phyloP scores from a whole-genome alignment of 2,888 invertebrate species.

The Phyto melanocephala region DNA sequence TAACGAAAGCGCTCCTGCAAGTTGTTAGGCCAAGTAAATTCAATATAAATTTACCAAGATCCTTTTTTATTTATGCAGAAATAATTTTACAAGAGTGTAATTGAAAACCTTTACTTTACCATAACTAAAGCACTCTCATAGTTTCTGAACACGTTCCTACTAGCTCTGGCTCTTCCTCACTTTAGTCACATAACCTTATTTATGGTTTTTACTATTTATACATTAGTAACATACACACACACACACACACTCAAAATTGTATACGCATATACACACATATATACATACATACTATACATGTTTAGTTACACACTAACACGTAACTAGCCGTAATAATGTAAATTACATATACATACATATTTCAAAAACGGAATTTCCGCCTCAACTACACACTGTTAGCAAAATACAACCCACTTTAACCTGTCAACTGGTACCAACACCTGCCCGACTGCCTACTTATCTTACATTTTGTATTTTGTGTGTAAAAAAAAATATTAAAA shows the following conservation, averaged over 20 bases:
- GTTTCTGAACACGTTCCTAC: not conserved
- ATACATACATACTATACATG: no score
- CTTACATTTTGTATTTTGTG: not conserved
- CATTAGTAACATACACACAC: not conserved
- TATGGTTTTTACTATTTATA: not conserved
- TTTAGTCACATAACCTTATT: not conserved
- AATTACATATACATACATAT: constrained; percentile 29
- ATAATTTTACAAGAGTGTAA: constrained; percentile 21
- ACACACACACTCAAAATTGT: not conserved
- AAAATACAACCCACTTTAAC: no score
- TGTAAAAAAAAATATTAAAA: not conserved
- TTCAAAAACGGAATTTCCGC: constrained; percentile 9
- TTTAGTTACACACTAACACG: not conserved
- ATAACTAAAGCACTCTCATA: not conserved
- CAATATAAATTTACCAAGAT: not conserved
- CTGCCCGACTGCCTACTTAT: not conserved
- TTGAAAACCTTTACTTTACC: constrained; percentile 14
- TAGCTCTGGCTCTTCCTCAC: not conserved
- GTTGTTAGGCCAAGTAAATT: constrained; percentile 16
- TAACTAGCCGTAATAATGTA: constrained; percentile 12
- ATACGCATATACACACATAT: not conserved
- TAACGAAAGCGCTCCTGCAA: not conserved
- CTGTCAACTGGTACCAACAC: not conserved
- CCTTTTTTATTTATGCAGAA: no score
- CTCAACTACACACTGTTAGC: constrained; percentile 5